Percentiles rank a stretch among this genome's conserved stretches.
These are phyloP conservation scores for Drosophila pandora DNA, from an alignment of 1,140 invertebrate species.

Conservation along the genomic window DNA sequence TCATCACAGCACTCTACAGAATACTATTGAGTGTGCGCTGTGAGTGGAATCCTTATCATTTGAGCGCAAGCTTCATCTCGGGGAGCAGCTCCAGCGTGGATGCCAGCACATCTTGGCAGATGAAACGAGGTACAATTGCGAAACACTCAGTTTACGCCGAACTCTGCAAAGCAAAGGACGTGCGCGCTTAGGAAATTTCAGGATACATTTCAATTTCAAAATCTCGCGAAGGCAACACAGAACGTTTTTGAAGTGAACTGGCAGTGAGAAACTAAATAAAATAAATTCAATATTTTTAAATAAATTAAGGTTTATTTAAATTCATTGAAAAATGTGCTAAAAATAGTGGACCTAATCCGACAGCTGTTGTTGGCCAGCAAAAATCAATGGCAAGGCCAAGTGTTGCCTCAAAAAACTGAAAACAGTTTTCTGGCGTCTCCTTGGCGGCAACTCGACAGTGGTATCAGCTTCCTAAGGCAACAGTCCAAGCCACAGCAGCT, in stretches of 20 bases:
- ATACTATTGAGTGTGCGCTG: not conserved
- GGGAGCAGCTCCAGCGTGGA: conserved; percentile 17
- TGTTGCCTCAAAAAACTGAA: conserved; percentile 21
- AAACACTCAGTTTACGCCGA: conserved; percentile 60
- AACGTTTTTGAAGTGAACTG: conserved; percentile 16
- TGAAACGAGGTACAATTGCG: conserved; percentile 18
- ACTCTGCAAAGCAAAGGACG: conserved; percentile 70
- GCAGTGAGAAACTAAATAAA: conserved; percentile 1
- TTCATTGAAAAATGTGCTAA: not conserved
- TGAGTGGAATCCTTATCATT: conserved; percentile 58
- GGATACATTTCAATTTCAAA: conserved; percentile 19
- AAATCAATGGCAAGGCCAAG: conserved; percentile 43
- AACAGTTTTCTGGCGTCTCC: conserved; percentile 40
- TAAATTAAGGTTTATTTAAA: conserved; percentile 6
- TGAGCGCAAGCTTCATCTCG: conserved; percentile 51
- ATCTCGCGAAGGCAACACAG: conserved; percentile 39
- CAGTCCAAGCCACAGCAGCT: conserved; percentile 28
- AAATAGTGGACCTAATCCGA: not conserved
- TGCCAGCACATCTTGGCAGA: conserved; percentile 46
- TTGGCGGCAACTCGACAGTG: conserved; percentile 61
- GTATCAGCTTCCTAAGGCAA: conserved; percentile 8
- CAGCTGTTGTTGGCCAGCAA: conserved; percentile 37
- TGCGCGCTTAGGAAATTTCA: conserved; percentile 22
- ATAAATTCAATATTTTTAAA: not conserved
- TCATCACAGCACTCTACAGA: not conserved